These are phyloP conservation scores for Ceratotherium simum DNA, from an alignment of 2,113 vertebrate species.

Conservation along the genomic window DNA sequence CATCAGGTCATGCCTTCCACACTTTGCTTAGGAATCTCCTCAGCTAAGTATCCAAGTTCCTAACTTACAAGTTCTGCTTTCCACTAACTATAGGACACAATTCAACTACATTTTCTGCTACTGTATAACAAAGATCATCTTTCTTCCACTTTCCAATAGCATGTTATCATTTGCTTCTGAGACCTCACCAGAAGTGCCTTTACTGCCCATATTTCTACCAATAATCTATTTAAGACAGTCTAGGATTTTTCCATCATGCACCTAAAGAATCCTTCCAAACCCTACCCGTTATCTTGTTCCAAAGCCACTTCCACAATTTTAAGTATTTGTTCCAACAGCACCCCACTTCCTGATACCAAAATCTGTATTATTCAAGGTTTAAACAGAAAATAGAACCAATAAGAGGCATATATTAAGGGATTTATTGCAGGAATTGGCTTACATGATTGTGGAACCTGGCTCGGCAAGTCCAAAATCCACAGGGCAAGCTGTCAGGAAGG, in stretches of 20 bases:
- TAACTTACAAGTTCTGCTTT: background rate
- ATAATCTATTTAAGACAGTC: background rate
- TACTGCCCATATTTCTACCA: background rate
- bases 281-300: background rate
- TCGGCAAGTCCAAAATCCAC: background rate
- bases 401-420: background rate
- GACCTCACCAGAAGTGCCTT: background rate
- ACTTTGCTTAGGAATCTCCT: background rate
- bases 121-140: background rate
- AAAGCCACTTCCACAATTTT: background rate
- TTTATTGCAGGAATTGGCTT: background rate
- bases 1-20: background rate
- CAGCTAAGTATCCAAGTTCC: background rate
- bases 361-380: background rate
- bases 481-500: background rate
- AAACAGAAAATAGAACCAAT: background rate
- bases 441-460: accelerated
- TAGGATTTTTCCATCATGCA: background rate
- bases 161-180: background rate
- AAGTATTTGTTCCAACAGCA: background rate
- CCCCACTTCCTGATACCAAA: background rate
- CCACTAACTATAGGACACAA: background rate
- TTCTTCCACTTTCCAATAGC: background rate
- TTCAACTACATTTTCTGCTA: background rate
- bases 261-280: background rate